Percentiles rank a stretch among this genome's conserved stretches.
These are phyloP conservation scores for Tanypteryx hageni DNA, from an alignment of 2,888 invertebrate genomes.

Conservation along the genomic window DNA sequence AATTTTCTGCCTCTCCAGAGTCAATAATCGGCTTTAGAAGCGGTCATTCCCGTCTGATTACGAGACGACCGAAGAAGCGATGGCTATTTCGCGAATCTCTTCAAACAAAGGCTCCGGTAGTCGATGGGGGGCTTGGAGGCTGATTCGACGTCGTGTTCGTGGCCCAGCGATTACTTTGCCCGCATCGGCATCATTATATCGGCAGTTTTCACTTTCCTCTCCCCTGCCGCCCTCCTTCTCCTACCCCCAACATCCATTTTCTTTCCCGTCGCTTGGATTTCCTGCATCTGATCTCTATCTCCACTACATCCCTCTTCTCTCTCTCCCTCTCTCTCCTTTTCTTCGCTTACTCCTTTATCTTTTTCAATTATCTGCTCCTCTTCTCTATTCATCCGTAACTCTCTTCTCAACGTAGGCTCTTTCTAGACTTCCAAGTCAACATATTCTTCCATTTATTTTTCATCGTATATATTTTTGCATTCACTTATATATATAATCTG, in stretches of 20 bases:
- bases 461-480: background rate
- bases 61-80: too few relatives aligned
- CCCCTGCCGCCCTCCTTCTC: background rate
- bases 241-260: conserved; percentile 9
- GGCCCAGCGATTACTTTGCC: background rate
- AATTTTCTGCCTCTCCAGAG: too few relatives aligned
- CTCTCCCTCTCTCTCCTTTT: background rate
- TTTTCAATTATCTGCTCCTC: conserved; percentile 25
- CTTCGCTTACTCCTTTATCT: background rate
- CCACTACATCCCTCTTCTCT: conserved; percentile 1
- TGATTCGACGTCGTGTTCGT: background rate
- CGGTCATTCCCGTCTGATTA: too few relatives aligned
- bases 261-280: background rate
- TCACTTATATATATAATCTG: too few relatives aligned
- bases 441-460: background rate
- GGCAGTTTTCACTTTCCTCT: background rate
- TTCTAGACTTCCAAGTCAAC: background rate
- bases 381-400: background rate
- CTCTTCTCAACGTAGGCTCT: background rate
- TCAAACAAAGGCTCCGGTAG: too few relatives aligned
- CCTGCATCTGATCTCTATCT: background rate
- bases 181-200: background rate
- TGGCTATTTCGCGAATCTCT: too few relatives aligned
- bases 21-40: too few relatives aligned
- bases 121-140: too few relatives aligned